Evolutionary conservation across 2,888 invertebrate species (phyloP).

Genomic region (Hypena proboscidalis): DNA sequence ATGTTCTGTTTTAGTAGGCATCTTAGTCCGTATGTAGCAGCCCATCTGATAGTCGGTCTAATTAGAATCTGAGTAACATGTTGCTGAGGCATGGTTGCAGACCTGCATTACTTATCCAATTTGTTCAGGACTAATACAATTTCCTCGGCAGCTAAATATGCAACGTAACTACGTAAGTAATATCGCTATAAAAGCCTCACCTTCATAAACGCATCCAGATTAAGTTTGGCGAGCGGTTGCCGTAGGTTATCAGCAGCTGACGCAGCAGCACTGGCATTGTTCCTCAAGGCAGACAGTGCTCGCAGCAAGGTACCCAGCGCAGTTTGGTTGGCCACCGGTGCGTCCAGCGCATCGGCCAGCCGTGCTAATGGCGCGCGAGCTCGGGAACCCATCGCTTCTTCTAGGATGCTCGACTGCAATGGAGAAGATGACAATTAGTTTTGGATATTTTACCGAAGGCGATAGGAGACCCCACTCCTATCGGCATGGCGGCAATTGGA

Average conservation of each 20-base stretch:
- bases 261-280: slow-evolving; percentile 91
- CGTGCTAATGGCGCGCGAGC: slow-evolving; percentile 89
- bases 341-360: slow-evolving; percentile 91
- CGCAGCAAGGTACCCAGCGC: slow-evolving; percentile 89
- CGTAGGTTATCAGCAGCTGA: slow-evolving; percentile 91
- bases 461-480: too few species aligned
- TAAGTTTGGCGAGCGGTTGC: slow-evolving; percentile 89
- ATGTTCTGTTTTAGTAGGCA: too few species aligned
- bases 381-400: slow-evolving; percentile 89
- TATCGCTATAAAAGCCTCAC: slow-evolving; percentile 48
- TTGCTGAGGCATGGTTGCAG: too few species aligned
- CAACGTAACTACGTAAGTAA: neutral
- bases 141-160: too few species aligned
- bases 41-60: too few species aligned
- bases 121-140: too few species aligned
- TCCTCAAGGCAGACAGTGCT: slow-evolving; percentile 88
- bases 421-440: too few species aligned
- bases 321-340: slow-evolving; percentile 91
- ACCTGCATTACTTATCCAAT: too few species aligned
- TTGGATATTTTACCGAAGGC: too few species aligned
- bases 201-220: slow-evolving; percentile 85
- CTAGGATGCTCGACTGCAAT: slow-evolving; percentile 90
- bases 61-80: too few species aligned
- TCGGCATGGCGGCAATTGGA: too few species aligned
- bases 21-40: too few species aligned